Evolutionary conservation across 2,113 vertebrate genomes (phyloP).

Genomic region (Coryphaenoides rupestris): DNA sequence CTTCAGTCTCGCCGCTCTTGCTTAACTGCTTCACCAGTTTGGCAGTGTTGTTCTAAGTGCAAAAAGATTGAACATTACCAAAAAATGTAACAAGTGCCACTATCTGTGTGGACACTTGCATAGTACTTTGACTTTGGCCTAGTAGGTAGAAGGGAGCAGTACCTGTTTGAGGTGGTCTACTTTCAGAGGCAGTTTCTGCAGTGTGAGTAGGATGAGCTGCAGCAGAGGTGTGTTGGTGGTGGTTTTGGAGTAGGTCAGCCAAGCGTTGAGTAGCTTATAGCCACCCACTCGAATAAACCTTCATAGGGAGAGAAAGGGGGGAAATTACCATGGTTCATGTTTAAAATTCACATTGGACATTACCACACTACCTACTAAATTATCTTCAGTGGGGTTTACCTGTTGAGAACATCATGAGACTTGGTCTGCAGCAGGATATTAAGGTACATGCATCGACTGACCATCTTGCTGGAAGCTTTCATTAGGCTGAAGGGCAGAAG

Average conservation of each 20-base stretch:
- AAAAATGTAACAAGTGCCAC: too few species aligned
- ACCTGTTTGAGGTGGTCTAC: conserved; percentile 96
- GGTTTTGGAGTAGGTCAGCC: conserved; percentile 88
- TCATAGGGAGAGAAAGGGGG: background rate
- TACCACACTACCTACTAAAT: background rate
- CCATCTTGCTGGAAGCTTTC: conserved; percentile 94
- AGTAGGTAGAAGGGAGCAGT: background rate
- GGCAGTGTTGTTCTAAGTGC: conserved; percentile 88
- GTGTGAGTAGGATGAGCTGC: conserved; percentile 87
- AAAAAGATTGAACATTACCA: too few species aligned
- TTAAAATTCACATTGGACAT: background rate
- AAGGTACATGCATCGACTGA: conserved; percentile 94
- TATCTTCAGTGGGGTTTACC: conserved; percentile 68
- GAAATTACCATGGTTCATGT: background rate
- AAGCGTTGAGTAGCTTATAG: conserved; percentile 89
- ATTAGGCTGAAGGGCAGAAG: conserved; percentile 75
- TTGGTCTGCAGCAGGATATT: conserved; percentile 93
- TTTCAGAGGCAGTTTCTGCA: conserved; percentile 91
- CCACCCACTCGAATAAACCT: conserved; percentile 91
- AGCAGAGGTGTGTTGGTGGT: conserved; percentile 86
- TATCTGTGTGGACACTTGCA: background rate
- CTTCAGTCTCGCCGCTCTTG: conserved; percentile 88
- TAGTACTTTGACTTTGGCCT: too few species aligned
- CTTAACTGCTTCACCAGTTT: conserved; percentile 95
- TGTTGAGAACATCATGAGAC: conserved; percentile 82